Conservation (phyloP, 2,113 vertebrate genomes). For the Etheostoma spectabile region DNA sequence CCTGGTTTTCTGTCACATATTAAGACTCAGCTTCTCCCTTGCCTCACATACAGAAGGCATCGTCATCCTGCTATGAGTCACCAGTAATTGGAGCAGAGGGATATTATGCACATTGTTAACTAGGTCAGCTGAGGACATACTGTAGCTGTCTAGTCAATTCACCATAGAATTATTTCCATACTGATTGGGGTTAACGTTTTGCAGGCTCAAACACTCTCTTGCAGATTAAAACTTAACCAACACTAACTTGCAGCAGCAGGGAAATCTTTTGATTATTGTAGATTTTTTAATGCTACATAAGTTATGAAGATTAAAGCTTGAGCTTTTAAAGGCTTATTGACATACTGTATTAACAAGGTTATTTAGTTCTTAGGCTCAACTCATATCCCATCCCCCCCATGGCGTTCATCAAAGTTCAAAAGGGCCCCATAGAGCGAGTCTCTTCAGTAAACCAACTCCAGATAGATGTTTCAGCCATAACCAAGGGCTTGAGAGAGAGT, state of each 20-base stretch:
- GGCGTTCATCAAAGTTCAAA: conserved; percentile 47
- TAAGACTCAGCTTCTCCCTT: conserved; percentile 45
- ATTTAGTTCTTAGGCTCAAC: conserved; percentile 53
- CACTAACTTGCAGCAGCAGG: conserved; percentile 23
- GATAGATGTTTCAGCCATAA: conserved; percentile 29
- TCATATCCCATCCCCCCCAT: conserved; percentile 22
- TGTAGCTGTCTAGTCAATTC: conserved; percentile 57
- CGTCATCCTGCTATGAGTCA: conserved; percentile 63
- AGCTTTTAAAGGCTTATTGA: conserved; percentile 66
- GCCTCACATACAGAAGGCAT: conserved; percentile 39
- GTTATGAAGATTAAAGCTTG: conserved; percentile 48
- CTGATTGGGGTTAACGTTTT: conserved; percentile 60
- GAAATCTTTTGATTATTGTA: conserved; percentile 51
- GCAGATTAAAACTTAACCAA: conserved; percentile 53
- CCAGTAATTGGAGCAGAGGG: conserved; percentile 64
- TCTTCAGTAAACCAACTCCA: conserved; percentile 42
- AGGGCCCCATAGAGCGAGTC: conserved; percentile 22
- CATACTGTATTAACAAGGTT: conserved; percentile 68
- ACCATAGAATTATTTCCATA: conserved; percentile 50
- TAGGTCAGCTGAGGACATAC: conserved; percentile 67
- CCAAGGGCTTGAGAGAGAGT: conserved; percentile 20
- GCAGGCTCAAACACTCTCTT: conserved; percentile 33
- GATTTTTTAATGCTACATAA: conserved; percentile 47
- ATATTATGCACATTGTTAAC: conserved; percentile 65
- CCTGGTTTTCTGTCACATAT: conserved; percentile 48